Evolutionary conservation across 2,113 vertebrate genomes (phyloP).

Genomic region (Petroica traversi): DNA sequence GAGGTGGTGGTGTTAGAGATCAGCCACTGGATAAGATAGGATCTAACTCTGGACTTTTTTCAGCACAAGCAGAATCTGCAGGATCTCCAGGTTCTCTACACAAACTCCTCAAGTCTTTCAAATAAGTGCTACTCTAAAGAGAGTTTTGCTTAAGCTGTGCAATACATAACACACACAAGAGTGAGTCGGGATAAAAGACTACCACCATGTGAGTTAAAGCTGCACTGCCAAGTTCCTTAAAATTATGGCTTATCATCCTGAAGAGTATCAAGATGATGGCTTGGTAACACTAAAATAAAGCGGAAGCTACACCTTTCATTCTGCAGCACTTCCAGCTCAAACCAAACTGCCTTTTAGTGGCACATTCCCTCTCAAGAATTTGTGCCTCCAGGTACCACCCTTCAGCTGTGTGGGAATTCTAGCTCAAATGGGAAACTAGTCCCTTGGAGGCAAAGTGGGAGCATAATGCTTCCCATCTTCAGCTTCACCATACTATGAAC

Average conservation of each 20-base stretch:
- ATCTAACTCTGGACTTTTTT: not conserved
- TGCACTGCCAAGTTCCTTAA: not conserved
- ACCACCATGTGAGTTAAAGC: not conserved
- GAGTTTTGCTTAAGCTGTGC: not conserved
- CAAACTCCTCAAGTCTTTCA: not conserved
- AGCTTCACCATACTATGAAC: not conserved
- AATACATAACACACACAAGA: not conserved
- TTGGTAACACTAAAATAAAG: not conserved
- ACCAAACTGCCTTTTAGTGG: not conserved
- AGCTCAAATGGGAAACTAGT: not conserved
- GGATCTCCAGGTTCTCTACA: not conserved
- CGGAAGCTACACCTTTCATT: not conserved
- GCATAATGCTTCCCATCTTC: not conserved
- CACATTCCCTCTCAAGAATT: not conserved
- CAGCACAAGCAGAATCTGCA: not conserved
- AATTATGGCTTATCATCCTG: not conserved
- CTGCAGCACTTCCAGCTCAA: not conserved
- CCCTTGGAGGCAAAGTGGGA: not conserved
- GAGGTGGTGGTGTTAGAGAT: not conserved
- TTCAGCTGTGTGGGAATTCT: not conserved
- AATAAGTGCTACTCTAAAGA: not conserved
- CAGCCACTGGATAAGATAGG: not conserved
- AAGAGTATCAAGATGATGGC: not conserved
- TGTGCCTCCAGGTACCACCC: rapidly evolving
- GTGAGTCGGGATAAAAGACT: not conserved